Base-by-base conservation (phyloP, 2,888 invertebrate species). In the Caenorhabditis doughertyi region DNA sequence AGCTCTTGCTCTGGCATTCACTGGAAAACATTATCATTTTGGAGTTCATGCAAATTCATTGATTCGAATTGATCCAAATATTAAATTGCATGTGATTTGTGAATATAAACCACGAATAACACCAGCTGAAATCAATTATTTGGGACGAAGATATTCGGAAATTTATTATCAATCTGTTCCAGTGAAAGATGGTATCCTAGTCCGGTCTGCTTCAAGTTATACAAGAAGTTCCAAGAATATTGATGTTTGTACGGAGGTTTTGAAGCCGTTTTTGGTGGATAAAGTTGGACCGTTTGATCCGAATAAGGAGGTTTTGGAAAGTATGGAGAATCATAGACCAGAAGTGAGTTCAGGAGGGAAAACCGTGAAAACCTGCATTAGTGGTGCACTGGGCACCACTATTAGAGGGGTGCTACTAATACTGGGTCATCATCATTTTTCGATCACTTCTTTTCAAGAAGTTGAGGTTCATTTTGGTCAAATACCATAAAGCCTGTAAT, bases 61-160 rank as follows among this genome's bases (percentile, higher is more conserved):
- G 29, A 42, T 70, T n/a, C 16, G 11, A 21, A 60, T 60, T 16
- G n/a, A 42, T 23, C 13, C 32, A 16, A 1, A 21, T 3, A 42
- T 60, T 9, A 3, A 16, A 16, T 21, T 60, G 18, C 39, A 60
- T 16, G 42, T 23, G 4, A 9, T 60, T 1, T 60, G 60, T 13
- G 13, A 60, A 42, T 60, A 60, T 32, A 42, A 60, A 11, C 60
- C 60, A 39, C 9, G 4, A 23, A 60, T 42, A 11, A 60, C 60
- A 0, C 13, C 60, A 11, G 60, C 60, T 1, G 60, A 60, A 13
- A 39, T 60, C 16, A 42, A 23, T 23, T 60, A 60, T 39, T 39
- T 60, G 39, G 60, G 60, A 21, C 9, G 60, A 9, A 60, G 60
- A 42, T 60, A 60, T 42, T 60, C 60, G 23, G 39, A 60, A 23